These are phyloP conservation scores for Aethes cnicana DNA, from an alignment of 2,888 invertebrate species.

Conservation along the genomic window DNA sequence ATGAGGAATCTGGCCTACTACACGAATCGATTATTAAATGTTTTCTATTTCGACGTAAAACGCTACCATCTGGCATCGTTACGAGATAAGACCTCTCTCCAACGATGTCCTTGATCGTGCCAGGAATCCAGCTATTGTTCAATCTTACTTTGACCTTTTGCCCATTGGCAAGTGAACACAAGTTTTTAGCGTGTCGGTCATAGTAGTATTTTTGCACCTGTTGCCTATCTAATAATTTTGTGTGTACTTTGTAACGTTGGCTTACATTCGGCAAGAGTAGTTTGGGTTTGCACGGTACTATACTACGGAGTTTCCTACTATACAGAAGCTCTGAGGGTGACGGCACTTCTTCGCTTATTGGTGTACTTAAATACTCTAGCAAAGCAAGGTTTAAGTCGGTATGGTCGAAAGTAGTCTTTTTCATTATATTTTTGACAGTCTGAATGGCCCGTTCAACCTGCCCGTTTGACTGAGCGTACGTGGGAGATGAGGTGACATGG, in stretches of 20 bases:
- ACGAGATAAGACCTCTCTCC: neutral
- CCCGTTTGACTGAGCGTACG: slow-evolving; percentile 26
- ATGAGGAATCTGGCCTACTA: neutral
- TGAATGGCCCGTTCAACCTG: slow-evolving; percentile 14
- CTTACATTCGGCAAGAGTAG: neutral
- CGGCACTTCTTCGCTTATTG: neutral
- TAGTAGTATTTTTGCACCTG: slow-evolving; percentile 1
- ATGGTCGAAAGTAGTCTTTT: neutral
- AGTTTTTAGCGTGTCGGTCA: neutral
- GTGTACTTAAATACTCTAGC: neutral
- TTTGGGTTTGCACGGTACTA: neutral
- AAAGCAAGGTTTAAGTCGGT: neutral
- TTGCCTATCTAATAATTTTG: neutral
- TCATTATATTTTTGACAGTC: slow-evolving; percentile 15
- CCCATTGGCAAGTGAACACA: neutral
- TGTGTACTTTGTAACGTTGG: neutral
- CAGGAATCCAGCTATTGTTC: neutral
- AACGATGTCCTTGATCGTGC: neutral
- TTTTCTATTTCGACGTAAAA: neutral
- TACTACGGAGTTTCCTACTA: neutral
- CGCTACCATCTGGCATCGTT: neutral
- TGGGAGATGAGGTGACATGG: slow-evolving; percentile 17
- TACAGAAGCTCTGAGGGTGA: neutral
- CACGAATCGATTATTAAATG: neutral
- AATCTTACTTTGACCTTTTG: slow-evolving; percentile 2